Percentiles rank a stretch among this genome's conserved stretches.
Evolutionary conservation across 1,140 invertebrate genomes (phyloP).

Genomic region (Sycophila sp.): DNA sequence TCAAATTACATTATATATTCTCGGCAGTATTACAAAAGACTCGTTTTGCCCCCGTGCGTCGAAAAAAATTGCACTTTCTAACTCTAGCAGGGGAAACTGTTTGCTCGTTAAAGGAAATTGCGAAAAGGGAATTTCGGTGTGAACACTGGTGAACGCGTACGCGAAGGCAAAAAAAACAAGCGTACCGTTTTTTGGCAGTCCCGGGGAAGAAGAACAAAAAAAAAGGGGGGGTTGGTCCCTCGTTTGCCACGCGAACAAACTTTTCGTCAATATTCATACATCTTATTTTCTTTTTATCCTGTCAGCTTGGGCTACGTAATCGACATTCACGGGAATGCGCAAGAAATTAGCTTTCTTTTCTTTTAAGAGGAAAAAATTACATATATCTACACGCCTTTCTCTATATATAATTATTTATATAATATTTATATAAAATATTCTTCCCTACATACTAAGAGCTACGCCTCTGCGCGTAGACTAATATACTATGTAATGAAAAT

Average conservation of each 20-base stretch:
- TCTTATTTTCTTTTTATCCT: slow-evolving; percentile 19
- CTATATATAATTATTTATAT: slow-evolving; percentile 39
- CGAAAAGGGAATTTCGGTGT: too few species aligned
- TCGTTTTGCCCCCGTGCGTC: background rate
- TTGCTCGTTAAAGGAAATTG: background rate
- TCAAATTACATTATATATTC: background rate
- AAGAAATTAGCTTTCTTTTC: slow-evolving; percentile 29
- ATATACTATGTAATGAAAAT: slow-evolving; percentile 21
- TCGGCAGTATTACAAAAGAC: slow-evolving; percentile 27
- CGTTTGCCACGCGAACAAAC: slow-evolving; percentile 2
- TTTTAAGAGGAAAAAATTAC: slow-evolving; percentile 26
- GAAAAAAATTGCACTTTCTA: slow-evolving; percentile 25
- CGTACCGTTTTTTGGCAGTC: slow-evolving; percentile 6
- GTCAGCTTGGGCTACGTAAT: too few species aligned
- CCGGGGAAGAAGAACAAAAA: too few species aligned
- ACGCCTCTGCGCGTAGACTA: slow-evolving; percentile 13
- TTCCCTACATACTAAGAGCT: slow-evolving; percentile 31
- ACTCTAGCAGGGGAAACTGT: background rate
- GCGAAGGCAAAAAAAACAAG: background rate
- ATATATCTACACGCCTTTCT: slow-evolving; percentile 38
- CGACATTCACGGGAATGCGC: slow-evolving; percentile 31
- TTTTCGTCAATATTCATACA: slow-evolving; percentile 20
- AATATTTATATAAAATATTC: slow-evolving; percentile 41
- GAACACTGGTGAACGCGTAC: too few species aligned
- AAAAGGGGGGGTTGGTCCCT: too few species aligned